Evolutionary conservation across 2,888 invertebrate genomes (phyloP).

Genomic region (Noctua pronuba): DNA sequence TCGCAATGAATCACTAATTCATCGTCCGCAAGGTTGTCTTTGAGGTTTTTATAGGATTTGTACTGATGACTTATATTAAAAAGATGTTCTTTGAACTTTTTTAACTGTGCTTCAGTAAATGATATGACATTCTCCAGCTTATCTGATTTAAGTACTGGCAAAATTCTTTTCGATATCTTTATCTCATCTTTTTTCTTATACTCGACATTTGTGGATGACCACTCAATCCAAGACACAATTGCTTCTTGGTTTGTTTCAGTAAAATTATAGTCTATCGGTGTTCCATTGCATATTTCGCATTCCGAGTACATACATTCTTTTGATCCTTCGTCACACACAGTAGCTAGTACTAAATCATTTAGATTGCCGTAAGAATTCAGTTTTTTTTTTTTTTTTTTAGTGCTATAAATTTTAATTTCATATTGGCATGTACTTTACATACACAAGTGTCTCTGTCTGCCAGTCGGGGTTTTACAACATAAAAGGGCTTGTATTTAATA

Average conservation of each 20-base stretch:
- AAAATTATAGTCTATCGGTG: slow-evolving; percentile 14
- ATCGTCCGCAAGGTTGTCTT: not conserved
- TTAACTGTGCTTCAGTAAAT: slow-evolving; percentile 17
- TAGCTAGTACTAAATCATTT: slow-evolving; percentile 5
- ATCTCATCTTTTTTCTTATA: slow-evolving; percentile 33
- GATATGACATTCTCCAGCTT: slow-evolving; percentile 16
- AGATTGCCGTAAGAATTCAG: not conserved
- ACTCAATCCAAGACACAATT: slow-evolving; percentile 25
- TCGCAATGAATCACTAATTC: not conserved
- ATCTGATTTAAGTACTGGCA: slow-evolving; percentile 18
- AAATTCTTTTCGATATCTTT: slow-evolving; percentile 25
- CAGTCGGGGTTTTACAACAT: slow-evolving; percentile 20
- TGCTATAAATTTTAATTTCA: slow-evolving; percentile 1
- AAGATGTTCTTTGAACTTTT: slow-evolving; percentile 28
- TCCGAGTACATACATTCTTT: slow-evolving; percentile 12
- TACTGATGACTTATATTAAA: slow-evolving; percentile 28
- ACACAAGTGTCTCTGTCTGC: not conserved
- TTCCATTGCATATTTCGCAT: slow-evolving; percentile 21
- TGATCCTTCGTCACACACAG: slow-evolving; percentile 1
- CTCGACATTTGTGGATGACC: slow-evolving; percentile 17
- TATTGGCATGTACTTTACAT: not conserved
- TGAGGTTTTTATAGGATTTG: slow-evolving; percentile 1
- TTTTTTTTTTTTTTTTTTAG: not conserved
- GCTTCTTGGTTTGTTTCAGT: slow-evolving; percentile 13
- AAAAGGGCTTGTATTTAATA: slow-evolving; percentile 11